phyloP scores from a whole-genome alignment of 2,113 vertebrate species.

The Excalfactoria chinensis region DNA sequence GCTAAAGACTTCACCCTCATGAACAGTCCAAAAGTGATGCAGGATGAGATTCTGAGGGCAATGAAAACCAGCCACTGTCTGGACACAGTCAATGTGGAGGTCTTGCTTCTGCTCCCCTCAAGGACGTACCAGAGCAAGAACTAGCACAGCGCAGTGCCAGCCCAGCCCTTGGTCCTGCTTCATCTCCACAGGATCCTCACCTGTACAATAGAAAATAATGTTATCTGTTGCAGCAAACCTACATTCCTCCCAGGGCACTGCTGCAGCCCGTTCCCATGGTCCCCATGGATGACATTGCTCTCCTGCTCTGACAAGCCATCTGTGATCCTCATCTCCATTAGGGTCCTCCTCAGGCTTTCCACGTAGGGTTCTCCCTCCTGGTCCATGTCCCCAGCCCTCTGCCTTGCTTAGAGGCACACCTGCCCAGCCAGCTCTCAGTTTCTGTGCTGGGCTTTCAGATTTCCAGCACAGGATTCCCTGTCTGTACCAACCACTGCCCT shows the following conservation, averaged over 20 bases:
- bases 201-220: not conserved
- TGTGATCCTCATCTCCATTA: not conserved
- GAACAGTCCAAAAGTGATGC: not conserved
- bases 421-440: not conserved
- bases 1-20: too few relatives aligned
- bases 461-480: not conserved
- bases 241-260: not conserved
- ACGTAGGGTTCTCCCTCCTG: rapidly evolving
- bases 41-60: not conserved
- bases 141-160: rapidly evolving
- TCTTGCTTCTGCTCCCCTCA: not conserved
- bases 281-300: rapidly evolving
- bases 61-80: not conserved
- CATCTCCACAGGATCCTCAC: not conserved
- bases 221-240: rapidly evolving
- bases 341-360: not conserved
- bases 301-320: not conserved
- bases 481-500: not conserved
- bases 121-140: not conserved
- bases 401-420: too few relatives aligned
- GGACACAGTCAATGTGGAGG: not conserved
- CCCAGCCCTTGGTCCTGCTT: not conserved
- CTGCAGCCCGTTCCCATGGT: not conserved
- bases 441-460: not conserved
- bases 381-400: not conserved